phyloP scores from a whole-genome alignment of 1,140 invertebrate genomes.

The Hylaeus anthracinus region DNA sequence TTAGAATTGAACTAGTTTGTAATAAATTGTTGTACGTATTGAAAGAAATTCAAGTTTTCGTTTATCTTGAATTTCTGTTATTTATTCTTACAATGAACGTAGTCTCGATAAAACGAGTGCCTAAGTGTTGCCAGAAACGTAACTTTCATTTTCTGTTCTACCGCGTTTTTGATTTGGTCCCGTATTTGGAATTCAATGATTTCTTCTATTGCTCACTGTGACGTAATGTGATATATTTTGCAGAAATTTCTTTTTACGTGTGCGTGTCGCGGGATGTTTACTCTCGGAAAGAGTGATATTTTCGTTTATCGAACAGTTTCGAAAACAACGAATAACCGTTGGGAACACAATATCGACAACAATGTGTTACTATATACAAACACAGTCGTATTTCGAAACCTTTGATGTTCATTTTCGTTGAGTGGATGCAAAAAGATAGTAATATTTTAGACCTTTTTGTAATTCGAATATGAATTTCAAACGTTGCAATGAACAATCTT shows the following conservation, averaged over 20 bases:
- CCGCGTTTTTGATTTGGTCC: neutral
- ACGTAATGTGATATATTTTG: neutral
- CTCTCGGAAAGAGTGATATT: neutral
- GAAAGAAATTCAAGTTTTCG: neutral
- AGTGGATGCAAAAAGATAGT: neutral
- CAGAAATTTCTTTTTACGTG: neutral
- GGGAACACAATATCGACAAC: neutral
- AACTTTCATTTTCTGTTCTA: too few relatives aligned
- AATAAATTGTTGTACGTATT: neutral
- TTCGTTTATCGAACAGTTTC: neutral
- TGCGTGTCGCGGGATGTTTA: neutral
- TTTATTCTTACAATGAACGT: neutral
- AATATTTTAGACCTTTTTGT: too few relatives aligned
- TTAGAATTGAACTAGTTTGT: conserved; percentile 18
- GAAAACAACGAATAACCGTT: neutral
- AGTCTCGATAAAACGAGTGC: neutral
- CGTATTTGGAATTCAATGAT: neutral
- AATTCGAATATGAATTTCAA: neutral
- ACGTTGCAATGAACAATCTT: neutral
- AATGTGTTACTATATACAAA: conserved; percentile 1
- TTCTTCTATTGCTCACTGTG: neutral
- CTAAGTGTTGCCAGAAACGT: neutral
- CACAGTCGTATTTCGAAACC: neutral
- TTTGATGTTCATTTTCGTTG: neutral
- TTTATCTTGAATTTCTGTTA: neutral